phyloP scores from a whole-genome alignment of 2,797 vertebrate species.

The Pangasius krempfi region DNA sequence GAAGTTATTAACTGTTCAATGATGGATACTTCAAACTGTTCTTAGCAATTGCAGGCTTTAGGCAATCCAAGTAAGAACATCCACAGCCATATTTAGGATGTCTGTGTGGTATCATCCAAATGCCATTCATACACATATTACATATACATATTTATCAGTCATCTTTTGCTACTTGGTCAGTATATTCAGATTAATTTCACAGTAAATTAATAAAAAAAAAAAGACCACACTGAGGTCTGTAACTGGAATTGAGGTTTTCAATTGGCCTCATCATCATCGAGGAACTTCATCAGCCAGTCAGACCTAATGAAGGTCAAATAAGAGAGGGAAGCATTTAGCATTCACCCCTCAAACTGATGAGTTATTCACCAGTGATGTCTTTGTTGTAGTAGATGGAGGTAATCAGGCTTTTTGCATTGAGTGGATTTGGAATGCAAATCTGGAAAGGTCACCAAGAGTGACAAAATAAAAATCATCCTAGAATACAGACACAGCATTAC shows the following conservation, averaged over 20 bases:
- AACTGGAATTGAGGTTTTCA: background rate
- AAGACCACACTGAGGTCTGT: background rate
- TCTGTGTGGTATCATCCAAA: background rate
- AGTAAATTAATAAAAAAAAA: background rate
- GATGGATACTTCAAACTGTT: background rate
- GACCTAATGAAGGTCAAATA: background rate
- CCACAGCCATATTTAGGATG: background rate
- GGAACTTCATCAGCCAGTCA: background rate
- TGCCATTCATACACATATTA: background rate
- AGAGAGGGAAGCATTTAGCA: slow-evolving; percentile 3
- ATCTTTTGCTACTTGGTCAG: background rate
- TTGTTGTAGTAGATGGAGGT: background rate
- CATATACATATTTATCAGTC: background rate
- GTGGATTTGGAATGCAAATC: slow-evolving; percentile 23
- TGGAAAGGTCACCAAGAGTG: background rate
- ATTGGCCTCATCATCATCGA: background rate
- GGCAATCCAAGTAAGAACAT: no score
- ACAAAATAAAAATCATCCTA: background rate
- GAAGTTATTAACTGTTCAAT: background rate
- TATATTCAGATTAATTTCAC: background rate
- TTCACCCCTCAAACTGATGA: background rate
- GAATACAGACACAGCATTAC: background rate
- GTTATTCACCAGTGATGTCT: background rate
- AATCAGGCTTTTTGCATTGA: background rate
- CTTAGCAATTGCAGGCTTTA: background rate